Conservation (phyloP, 92 coral and sea anemone species). For the Phenganax subtilis region DNA sequence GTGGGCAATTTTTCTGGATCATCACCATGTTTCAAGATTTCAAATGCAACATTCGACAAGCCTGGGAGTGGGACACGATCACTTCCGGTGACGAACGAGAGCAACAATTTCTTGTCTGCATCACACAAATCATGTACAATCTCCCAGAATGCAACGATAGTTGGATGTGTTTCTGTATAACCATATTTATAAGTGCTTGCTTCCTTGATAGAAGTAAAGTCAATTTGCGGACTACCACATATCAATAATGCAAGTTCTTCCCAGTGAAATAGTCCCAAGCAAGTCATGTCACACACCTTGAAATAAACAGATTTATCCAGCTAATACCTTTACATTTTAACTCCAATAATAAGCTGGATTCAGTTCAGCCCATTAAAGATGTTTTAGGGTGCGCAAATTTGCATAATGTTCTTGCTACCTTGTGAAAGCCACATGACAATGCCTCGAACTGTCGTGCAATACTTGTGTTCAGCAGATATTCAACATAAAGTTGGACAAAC, state of each 20-base stretch:
- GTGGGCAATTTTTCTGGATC: constrained; percentile 84
- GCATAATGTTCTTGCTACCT: constrained; percentile 51
- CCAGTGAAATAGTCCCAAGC: constrained; percentile 73
- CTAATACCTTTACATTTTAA: not conserved
- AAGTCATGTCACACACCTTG: constrained; percentile 87
- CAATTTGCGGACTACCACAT: constrained; percentile 84
- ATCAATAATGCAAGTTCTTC: constrained; percentile 86
- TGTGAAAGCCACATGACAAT: constrained; percentile 82
- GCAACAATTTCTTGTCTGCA: constrained; percentile 77
- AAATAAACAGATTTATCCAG: not conserved
- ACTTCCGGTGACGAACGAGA: constrained; percentile 92
- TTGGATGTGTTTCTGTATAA: constrained; percentile 63
- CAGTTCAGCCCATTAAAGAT: not conserved
- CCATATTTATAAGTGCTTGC: constrained; percentile 89
- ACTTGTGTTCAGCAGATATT: constrained; percentile 70
- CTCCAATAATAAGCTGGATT: not conserved
- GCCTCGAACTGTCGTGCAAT: constrained; percentile 82
- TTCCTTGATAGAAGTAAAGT: constrained; percentile 68
- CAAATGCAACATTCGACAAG: constrained; percentile 60
- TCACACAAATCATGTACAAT: constrained; percentile 71
- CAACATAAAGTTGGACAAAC: constrained; percentile 75
- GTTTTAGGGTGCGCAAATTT: not conserved
- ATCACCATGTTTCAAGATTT: constrained; percentile 75
- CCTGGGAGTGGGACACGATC: constrained; percentile 86
- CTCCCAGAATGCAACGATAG: constrained; percentile 69